These are phyloP conservation scores for Cecidostiba fungosa DNA, from an alignment of 2,888 invertebrate species.

Conservation along the genomic window DNA sequence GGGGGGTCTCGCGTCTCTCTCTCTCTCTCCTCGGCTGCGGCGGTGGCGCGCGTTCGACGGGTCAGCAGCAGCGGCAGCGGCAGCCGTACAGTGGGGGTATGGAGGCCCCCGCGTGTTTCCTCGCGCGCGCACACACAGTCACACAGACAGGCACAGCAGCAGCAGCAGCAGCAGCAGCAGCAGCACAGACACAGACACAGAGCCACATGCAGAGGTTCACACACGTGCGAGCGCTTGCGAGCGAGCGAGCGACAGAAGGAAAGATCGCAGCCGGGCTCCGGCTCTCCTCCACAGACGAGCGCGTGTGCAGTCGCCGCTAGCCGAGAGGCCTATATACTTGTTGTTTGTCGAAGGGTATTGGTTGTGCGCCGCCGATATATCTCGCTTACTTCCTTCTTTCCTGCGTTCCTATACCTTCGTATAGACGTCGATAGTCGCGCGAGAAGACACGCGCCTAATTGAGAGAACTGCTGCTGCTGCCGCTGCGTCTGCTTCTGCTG, in stretches of 20 bases:
- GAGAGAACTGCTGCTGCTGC: not conserved
- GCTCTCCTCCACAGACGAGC: slow-evolving; percentile 44
- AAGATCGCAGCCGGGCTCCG: slow-evolving; percentile 43
- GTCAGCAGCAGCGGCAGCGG: slow-evolving; percentile 59
- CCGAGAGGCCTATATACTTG: slow-evolving; percentile 76
- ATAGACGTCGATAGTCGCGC: too few relatives aligned
- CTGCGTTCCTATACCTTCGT: too few relatives aligned
- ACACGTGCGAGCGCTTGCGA: slow-evolving; percentile 8
- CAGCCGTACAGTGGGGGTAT: slow-evolving; percentile 66
- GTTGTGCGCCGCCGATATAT: slow-evolving; percentile 61
- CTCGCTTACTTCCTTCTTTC: not conserved
- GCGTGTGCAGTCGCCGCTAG: slow-evolving; percentile 77
- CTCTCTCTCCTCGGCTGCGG: slow-evolving; percentile 33
- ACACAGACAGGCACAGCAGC: slow-evolving; percentile 70
- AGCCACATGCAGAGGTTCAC: not conserved
- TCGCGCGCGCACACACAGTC: slow-evolving; percentile 71
- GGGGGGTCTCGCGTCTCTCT: slow-evolving; percentile 67
- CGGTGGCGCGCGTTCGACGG: slow-evolving; percentile 23
- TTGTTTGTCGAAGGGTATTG: slow-evolving; percentile 75
- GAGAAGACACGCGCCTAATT: not conserved
- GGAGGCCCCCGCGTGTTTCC: slow-evolving; percentile 71
- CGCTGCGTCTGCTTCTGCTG: too few relatives aligned
- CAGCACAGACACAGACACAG: slow-evolving; percentile 71
- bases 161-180: too few relatives aligned
- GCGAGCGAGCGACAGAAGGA: slow-evolving; percentile 54